Evolutionary conservation across 2,888 invertebrate genomes (phyloP).

Genomic region (Gymnosoma rotundatum): DNA sequence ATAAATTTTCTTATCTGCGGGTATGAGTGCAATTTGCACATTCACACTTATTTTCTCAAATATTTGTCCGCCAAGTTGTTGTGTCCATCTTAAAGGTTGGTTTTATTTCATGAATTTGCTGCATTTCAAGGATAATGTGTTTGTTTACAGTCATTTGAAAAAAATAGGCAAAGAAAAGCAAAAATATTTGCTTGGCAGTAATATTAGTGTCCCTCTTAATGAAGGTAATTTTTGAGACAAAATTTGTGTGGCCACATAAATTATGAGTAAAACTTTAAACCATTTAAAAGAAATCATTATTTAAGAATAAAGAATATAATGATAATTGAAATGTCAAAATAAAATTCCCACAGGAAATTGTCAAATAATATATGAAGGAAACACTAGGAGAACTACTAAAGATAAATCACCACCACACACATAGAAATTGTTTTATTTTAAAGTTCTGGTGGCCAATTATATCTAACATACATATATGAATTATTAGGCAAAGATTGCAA

Average conservation of each 20-base stretch:
- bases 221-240: constrained; percentile 10
- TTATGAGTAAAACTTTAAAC: constrained; percentile 17
- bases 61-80: constrained; percentile 10
- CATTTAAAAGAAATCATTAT: constrained; percentile 9
- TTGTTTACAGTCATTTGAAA: constrained; percentile 49
- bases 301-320: constrained; percentile 10
- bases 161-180: constrained; percentile 26
- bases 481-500: constrained; percentile 32
- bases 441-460: constrained; percentile 12
- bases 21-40: constrained; percentile 25
- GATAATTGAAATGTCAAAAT: constrained; percentile 70
- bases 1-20: constrained; percentile 55
- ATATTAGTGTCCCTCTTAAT: not conserved
- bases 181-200: constrained; percentile 9
- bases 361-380: constrained; percentile 39
- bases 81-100: constrained; percentile 24
- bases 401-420: constrained; percentile 45
- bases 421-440: constrained; percentile 9
- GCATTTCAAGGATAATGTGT: constrained; percentile 59
- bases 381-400: not conserved
- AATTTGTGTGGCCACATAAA: constrained; percentile 59
- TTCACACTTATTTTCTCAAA: constrained; percentile 46
- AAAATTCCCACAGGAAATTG: constrained; percentile 66
- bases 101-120: constrained; percentile 34
- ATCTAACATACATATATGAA: constrained; percentile 17